phyloP scores from a whole-genome alignment of 37 sponge, comb jelly and placozoan genomes.

The Cliona cf. orientalis region DNA sequence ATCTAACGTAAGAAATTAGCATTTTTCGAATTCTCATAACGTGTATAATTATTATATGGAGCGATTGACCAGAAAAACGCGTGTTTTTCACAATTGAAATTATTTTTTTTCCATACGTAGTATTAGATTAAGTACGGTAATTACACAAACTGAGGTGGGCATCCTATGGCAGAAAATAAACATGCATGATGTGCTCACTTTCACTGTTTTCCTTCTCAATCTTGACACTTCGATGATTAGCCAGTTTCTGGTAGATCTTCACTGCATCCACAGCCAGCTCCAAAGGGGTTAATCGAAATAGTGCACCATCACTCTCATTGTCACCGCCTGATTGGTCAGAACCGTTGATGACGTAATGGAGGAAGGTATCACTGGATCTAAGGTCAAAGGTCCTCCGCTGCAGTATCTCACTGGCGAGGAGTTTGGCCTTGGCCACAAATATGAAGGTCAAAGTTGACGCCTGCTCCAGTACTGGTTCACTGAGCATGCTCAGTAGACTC shows the following conservation, averaged over 20 bases:
- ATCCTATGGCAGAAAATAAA: no score
- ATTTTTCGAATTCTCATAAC: no score
- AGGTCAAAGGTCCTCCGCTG: background rate
- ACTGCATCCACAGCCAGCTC: conserved; percentile 45
- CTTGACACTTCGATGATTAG: background rate
- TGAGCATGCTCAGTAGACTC: conserved; percentile 1
- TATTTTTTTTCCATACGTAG: no score
- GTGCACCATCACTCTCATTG: background rate
- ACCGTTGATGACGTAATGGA: background rate
- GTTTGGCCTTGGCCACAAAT: conserved; percentile 41
- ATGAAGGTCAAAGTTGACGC: background rate
- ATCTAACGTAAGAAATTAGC: no score
- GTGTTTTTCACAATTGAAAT: no score
- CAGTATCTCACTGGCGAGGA: conserved; percentile 20
- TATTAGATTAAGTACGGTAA: no score
- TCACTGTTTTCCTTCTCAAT: background rate
- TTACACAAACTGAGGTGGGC: no score
- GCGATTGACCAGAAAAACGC: no score
- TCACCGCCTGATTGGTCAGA: conserved; percentile 2
- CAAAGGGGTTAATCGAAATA: conserved; percentile 22
- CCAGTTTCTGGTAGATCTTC: conserved; percentile 1
- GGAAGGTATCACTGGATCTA: background rate
- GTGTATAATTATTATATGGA: no score
- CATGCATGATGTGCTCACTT: background rate
- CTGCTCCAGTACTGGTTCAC: conserved; percentile 13